phyloP scores from a whole-genome alignment of 2,113 vertebrate genomes.

The Oenanthe melanoleuca region DNA sequence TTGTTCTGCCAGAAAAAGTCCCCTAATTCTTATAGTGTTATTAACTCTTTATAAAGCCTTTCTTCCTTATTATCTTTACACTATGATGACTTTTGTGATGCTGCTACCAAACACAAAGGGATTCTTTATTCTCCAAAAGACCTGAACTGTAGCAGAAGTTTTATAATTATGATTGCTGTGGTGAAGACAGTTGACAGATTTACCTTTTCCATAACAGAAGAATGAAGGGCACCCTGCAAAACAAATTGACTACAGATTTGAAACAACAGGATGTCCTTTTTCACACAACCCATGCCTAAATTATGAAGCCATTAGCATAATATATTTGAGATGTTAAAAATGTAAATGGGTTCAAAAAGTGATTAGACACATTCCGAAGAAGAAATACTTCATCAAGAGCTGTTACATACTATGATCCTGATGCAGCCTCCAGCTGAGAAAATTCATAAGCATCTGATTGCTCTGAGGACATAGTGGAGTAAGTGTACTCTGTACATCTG shows the following conservation, averaged over 20 bases:
- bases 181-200: neutral
- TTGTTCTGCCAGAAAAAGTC: neutral
- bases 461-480: neutral
- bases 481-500: neutral
- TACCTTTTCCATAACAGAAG: neutral
- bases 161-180: neutral
- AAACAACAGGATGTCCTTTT: constrained; percentile 57
- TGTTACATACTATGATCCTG: constrained; percentile 39
- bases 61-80: neutral
- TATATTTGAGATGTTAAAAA: constrained; percentile 55
- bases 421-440: constrained; percentile 58
- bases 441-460: constrained; percentile 56
- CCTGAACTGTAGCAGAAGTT: neutral
- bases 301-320: constrained; percentile 41
- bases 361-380: constrained; percentile 45
- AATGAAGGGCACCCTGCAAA: neutral
- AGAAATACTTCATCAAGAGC: constrained; percentile 58
- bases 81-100: neutral
- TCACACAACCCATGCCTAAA: neutral
- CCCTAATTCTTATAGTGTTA: neutral
- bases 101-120: neutral
- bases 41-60: neutral
- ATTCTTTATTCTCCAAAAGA: neutral
- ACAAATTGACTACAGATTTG: constrained; percentile 26
- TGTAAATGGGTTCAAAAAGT: constrained; percentile 64